phyloP scores from a whole-genome alignment of 23 tunicate species.

The Botrylloides violaceus region DNA sequence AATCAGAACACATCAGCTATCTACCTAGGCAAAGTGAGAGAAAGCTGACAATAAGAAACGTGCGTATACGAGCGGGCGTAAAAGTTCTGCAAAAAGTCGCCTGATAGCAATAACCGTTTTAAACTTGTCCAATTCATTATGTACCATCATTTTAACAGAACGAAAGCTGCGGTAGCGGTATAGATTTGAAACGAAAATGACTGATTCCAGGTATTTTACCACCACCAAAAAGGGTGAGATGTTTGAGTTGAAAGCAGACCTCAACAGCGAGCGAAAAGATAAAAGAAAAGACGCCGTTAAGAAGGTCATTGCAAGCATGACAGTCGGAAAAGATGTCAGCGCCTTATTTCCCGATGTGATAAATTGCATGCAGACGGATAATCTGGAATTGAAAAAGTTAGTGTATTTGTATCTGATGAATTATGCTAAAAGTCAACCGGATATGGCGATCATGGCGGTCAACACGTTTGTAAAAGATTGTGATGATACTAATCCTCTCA shows the following conservation, averaged over 20 bases:
- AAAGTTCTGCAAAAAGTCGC: no score
- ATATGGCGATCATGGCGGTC: constrained; percentile 99
- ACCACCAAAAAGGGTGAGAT: constrained; percentile 98
- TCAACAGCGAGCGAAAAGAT: constrained; percentile 94
- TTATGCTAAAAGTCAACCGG: constrained; percentile 97
- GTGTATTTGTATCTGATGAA: constrained; percentile 97
- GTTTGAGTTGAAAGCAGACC: constrained; percentile 94
- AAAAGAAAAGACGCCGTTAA: constrained; percentile 98
- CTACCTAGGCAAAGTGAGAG: no score
- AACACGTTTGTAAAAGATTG: constrained; percentile 99
- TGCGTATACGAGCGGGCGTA: no score
- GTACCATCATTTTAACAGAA: no score
- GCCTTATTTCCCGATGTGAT: constrained; percentile 97
- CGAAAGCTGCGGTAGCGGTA: no score
- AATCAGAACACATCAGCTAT: no score
- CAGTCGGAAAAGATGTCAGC: constrained; percentile 99
- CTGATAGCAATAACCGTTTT: no score
- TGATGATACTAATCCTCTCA: constrained; percentile 97
- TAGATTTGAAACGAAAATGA: constrained; percentile 77
- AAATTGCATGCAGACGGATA: constrained; percentile 99
- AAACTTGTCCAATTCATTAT: no score
- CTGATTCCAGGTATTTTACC: constrained; percentile 89
- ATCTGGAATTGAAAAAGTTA: constrained; percentile 92
- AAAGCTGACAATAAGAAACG: no score
- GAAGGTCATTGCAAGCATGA: constrained; percentile 99